These are phyloP conservation scores for Thereva unica DNA, from an alignment of 2,888 invertebrate species.

Conservation along the genomic window DNA sequence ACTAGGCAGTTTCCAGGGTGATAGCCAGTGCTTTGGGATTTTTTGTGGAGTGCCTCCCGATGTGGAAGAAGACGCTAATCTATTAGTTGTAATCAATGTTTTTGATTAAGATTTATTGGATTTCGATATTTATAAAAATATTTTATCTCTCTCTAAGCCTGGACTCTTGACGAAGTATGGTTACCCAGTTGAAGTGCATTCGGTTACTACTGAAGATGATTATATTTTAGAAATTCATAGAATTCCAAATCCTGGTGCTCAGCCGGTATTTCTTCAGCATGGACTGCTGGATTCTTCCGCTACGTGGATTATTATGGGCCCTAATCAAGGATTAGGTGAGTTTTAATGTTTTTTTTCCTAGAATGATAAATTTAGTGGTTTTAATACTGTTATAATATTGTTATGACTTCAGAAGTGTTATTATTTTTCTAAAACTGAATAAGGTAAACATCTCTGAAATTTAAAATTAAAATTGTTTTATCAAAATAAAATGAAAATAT, in stretches of 20 bases:
- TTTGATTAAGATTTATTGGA: too few relatives aligned
- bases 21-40: too few relatives aligned
- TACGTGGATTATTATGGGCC: slow-evolving; percentile 74
- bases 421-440: too few relatives aligned
- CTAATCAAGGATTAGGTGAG: slow-evolving; percentile 62
- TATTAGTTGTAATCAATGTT: too few relatives aligned
- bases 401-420: too few relatives aligned
- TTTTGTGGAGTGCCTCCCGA: too few relatives aligned
- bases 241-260: slow-evolving; percentile 63
- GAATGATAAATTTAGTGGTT: background rate
- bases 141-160: slow-evolving; percentile 47
- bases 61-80: too few relatives aligned
- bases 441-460: too few relatives aligned
- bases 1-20: too few relatives aligned
- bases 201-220: slow-evolving; percentile 73
- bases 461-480: too few relatives aligned
- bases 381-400: too few relatives aligned
- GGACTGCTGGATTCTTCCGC: slow-evolving; percentile 75
- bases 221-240: slow-evolving; percentile 78
- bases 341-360: slow-evolving; percentile 39
- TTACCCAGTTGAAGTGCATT: slow-evolving; percentile 68
- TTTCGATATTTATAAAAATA: slow-evolving; percentile 4
- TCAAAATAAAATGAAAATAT: too few relatives aligned
- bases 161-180: slow-evolving; percentile 65
- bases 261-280: slow-evolving; percentile 68